phyloP scores from a whole-genome alignment of 2,797 vertebrate species.

The Limosa lapponica region DNA sequence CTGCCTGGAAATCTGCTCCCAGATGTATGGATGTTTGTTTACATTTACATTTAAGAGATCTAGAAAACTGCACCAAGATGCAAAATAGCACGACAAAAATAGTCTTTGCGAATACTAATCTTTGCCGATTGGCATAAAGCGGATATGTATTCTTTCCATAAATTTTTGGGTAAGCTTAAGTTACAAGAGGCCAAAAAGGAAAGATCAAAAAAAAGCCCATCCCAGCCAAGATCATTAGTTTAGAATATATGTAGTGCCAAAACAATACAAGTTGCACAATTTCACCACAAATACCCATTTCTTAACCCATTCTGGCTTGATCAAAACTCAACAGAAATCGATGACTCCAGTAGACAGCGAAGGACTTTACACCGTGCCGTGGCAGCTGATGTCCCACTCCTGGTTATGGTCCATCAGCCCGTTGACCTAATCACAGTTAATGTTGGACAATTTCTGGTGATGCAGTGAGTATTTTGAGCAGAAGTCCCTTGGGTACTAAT shows the following conservation, averaged over 20 bases:
- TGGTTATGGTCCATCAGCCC: accelerated
- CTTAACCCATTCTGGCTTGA: constrained; percentile 39
- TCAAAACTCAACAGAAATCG: not conserved
- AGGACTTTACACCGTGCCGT: not conserved
- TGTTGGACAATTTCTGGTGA: not conserved
- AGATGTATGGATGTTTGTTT: constrained; percentile 57
- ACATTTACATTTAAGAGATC: not conserved
- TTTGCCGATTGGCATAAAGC: not conserved
- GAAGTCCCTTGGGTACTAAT: not conserved
- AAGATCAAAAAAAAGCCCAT: not conserved
- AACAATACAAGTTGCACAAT: constrained; percentile 4
- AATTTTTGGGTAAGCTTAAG: not conserved
- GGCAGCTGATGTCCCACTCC: not conserved
- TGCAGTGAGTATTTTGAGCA: not conserved
- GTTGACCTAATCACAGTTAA: not conserved
- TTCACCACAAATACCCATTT: not conserved
- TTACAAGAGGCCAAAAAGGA: not conserved
- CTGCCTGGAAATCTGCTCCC: not conserved
- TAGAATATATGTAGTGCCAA: constrained; percentile 3
- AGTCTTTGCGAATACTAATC: not conserved
- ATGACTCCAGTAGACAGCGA: accelerated
- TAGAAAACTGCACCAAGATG: not conserved
- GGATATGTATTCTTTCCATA: not conserved
- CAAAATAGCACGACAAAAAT: not conserved
- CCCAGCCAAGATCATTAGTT: constrained; percentile 10